Percentiles rank a stretch among this genome's conserved stretches.
phyloP scores from a whole-genome alignment of 2,888 invertebrate species.

The Cataglyphis livida region DNA sequence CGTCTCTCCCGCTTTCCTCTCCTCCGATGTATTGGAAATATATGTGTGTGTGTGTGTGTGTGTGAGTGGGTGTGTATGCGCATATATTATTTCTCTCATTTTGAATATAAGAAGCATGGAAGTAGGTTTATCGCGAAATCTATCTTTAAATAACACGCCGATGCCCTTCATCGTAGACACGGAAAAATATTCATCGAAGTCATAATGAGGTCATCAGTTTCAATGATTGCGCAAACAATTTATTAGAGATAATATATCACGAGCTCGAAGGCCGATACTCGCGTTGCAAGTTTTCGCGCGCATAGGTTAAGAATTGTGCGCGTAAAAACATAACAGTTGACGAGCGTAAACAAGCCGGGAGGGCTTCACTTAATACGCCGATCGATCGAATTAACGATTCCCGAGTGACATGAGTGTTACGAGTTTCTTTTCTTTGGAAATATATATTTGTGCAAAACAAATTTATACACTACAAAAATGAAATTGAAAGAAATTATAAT shows the following conservation, averaged over 20 bases:
- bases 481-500: neutral
- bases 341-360: conserved; percentile 5
- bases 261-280: neutral
- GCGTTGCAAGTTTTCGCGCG: neutral
- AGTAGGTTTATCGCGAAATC: conserved; percentile 1
- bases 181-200: neutral
- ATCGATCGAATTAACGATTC: neutral
- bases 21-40: neutral
- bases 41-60: neutral
- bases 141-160: conserved; percentile 14
- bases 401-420: neutral
- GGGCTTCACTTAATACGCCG: neutral
- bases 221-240: conserved; percentile 15
- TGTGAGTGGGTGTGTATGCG: neutral
- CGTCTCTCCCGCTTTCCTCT: neutral
- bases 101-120: neutral
- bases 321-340: neutral
- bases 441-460: neutral
- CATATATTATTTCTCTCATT: neutral
- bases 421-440: neutral
- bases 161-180: neutral
- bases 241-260: neutral
- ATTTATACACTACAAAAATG: neutral
- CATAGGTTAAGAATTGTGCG: neutral
- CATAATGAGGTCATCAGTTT: neutral